A percentile compares a stretch with the other conserved stretches of the same genome.
phyloP scores from a whole-genome alignment of 2,888 invertebrate species.

The Perizoma flavofasciatum region DNA sequence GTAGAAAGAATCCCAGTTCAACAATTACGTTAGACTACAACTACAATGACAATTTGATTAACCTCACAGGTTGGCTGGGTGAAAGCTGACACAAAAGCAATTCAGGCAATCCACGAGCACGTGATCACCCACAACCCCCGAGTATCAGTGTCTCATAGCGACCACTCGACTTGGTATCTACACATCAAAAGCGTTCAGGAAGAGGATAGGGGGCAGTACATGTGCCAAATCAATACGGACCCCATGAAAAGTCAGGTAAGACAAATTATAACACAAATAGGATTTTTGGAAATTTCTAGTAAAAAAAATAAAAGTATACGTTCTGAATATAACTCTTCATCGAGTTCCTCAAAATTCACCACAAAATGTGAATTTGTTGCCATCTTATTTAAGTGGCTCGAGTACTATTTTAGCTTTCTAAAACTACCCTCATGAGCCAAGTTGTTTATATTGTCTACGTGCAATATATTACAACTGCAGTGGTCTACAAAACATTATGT shows the following conservation, averaged over 20 bases:
- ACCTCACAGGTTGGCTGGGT: slow-evolving; percentile 90
- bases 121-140: slow-evolving; percentile 94
- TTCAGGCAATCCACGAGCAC: slow-evolving; percentile 93
- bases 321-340: no score
- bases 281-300: no score
- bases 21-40: no score
- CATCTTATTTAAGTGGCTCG: slow-evolving; percentile 8
- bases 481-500: slow-evolving; percentile 25
- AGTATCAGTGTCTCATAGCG: slow-evolving; percentile 90
- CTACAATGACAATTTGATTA: background rate
- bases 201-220: slow-evolving; percentile 92
- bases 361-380: slow-evolving; percentile 18
- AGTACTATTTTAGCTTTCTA: slow-evolving; percentile 20
- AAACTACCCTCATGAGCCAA: slow-evolving; percentile 30
- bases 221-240: slow-evolving; percentile 95
- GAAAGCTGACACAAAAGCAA: slow-evolving; percentile 92
- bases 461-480: slow-evolving; percentile 32
- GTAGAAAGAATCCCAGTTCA: no score
- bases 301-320: no score
- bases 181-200: slow-evolving; percentile 91
- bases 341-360: background rate
- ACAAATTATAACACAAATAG: background rate
- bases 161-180: slow-evolving; percentile 92
- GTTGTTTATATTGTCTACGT: slow-evolving; percentile 29
- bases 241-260: slow-evolving; percentile 93